A percentile compares a stretch with the other conserved stretches of the same genome.
phyloP scores from a whole-genome alignment of 2,888 invertebrate species.

The Brachylomia viminalis region DNA sequence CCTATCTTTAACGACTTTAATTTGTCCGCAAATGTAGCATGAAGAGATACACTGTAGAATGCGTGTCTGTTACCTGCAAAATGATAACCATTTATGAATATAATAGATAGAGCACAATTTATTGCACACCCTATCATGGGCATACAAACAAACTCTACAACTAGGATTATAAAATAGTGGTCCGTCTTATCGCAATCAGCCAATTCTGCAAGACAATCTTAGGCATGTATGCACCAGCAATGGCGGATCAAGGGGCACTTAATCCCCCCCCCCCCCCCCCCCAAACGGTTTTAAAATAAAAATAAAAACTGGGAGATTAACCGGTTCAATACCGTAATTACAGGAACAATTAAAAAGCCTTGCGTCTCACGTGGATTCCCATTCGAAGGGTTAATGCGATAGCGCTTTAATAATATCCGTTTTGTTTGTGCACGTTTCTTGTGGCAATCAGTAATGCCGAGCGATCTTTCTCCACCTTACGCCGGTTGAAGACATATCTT shows the following conservation, averaged over 20 bases:
- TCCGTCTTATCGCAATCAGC: not conserved
- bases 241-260: not conserved
- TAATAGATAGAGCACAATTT: not conserved
- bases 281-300: not conserved
- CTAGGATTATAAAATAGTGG: slow-evolving; percentile 5
- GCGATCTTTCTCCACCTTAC: too few relatives aligned
- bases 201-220: not conserved
- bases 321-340: too few relatives aligned
- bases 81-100: slow-evolving; percentile 7
- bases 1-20: slow-evolving; percentile 78
- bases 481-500: too few relatives aligned
- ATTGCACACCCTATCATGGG: not conserved
- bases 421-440: not conserved
- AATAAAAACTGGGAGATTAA: not conserved
- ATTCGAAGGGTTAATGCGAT: too few relatives aligned
- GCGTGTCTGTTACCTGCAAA: slow-evolving; percentile 82
- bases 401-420: not conserved
- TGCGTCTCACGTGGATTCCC: too few relatives aligned
- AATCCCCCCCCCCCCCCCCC: not conserved
- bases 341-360: too few relatives aligned
- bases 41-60: slow-evolving; percentile 82
- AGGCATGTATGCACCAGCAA: not conserved
- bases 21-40: slow-evolving; percentile 82
- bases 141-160: not conserved
- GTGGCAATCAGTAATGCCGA: too few relatives aligned